These are phyloP conservation scores for Hylomyscus alleni DNA, from an alignment of 2,797 vertebrate species.

Conservation along the genomic window DNA sequence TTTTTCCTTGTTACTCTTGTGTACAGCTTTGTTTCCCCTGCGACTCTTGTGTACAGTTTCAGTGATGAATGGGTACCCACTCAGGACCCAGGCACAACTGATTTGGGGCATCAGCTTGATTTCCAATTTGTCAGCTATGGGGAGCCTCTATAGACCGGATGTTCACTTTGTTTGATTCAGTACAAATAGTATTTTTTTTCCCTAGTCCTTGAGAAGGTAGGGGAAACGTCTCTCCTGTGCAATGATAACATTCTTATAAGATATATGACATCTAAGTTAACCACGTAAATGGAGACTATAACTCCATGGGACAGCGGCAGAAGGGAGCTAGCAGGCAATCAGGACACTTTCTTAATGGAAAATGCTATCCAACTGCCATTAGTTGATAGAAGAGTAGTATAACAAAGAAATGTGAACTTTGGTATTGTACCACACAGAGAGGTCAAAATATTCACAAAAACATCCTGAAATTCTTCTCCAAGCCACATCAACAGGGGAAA, in stretches of 20 bases:
- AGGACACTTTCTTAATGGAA: neutral
- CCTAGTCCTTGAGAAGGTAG: slow-evolving; percentile 74
- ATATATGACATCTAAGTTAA: slow-evolving; percentile 70
- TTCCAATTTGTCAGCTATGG: slow-evolving; percentile 49
- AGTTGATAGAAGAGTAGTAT: neutral
- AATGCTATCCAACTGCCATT: slow-evolving; percentile 35
- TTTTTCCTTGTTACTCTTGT: neutral
- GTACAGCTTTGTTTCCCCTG: slow-evolving; percentile 16
- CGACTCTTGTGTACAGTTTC: slow-evolving; percentile 60
- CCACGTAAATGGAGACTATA: neutral
- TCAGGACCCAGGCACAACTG: neutral
- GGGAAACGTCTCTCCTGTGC: slow-evolving; percentile 63
- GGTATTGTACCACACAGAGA: neutral
- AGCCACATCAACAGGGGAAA: neutral
- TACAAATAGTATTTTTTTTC: slow-evolving; percentile 65
- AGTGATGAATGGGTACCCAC: neutral
- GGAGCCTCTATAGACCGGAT: slow-evolving; percentile 53
- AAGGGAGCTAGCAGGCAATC: neutral
- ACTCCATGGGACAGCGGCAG: neutral
- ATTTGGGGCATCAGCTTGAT: slow-evolving; percentile 34
- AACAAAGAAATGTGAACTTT: slow-evolving; percentile 28
- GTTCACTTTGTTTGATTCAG: slow-evolving; percentile 48
- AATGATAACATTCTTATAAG: slow-evolving; percentile 73
- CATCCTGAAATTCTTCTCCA: neutral
- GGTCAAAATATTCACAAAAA: neutral